Evolutionary conservation across 2,113 vertebrate genomes (phyloP).

Genomic region (Epinephelus lanceolatus): DNA sequence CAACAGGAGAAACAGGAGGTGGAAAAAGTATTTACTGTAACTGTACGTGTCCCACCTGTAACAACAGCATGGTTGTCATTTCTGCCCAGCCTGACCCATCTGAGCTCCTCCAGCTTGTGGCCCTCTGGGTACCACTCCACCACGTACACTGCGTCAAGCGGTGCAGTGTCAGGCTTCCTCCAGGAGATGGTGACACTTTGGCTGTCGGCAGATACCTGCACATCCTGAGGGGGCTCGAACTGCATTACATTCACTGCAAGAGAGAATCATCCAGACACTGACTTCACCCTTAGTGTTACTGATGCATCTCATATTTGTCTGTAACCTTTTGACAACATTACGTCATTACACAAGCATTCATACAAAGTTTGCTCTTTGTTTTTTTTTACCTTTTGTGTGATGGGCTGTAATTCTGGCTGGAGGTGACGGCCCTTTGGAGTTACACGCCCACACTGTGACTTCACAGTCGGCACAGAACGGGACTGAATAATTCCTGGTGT

Average conservation of each 20-base stretch:
- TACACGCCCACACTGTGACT: conserved; percentile 75
- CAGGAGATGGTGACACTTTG: conserved; percentile 81
- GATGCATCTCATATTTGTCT: neutral
- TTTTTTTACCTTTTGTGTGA: conserved; percentile 63
- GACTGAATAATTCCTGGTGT: neutral
- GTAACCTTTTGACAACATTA: neutral
- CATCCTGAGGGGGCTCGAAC: neutral
- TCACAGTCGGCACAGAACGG: conserved; percentile 63
- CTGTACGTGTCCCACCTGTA: conserved; percentile 66
- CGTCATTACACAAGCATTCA: neutral
- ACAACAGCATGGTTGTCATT: conserved; percentile 45
- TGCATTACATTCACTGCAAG: neutral
- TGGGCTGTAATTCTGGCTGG: conserved; percentile 61
- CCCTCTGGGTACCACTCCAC: conserved; percentile 81
- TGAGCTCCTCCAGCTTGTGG: conserved; percentile 50
- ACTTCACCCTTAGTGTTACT: neutral
- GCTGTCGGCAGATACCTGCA: conserved; percentile 16
- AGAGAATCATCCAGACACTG: neutral
- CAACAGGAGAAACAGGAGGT: neutral
- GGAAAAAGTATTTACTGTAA: neutral
- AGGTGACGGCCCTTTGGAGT: conserved; percentile 82
- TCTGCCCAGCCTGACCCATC: conserved; percentile 73
- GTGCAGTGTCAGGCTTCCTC: conserved; percentile 58
- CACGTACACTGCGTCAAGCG: conserved; percentile 31
- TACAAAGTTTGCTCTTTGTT: neutral